A percentile compares a stretch with the other conserved stretches of the same genome.
Conservation (phyloP, 2,888 invertebrate species). For the Machimus rusticus region DNA sequence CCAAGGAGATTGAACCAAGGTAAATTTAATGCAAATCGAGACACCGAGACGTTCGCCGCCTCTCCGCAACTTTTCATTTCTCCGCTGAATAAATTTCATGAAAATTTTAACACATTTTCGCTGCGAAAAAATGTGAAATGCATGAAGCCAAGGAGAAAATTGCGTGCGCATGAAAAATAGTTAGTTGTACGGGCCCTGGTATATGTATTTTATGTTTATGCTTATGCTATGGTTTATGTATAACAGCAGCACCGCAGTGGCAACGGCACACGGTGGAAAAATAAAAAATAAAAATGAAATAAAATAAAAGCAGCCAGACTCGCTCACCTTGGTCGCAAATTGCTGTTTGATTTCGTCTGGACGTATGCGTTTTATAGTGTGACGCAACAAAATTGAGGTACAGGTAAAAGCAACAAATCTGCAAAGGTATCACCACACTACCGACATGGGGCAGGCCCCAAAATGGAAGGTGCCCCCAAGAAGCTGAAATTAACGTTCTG, state of each 20-base stretch:
- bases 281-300: background rate
- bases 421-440: background rate
- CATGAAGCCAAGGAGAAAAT: background rate
- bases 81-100: background rate
- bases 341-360: constrained; percentile 9
- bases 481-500: background rate
- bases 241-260: background rate
- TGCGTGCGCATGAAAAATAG: constrained; percentile 13
- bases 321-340: constrained; percentile 15
- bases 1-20: background rate
- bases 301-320: background rate
- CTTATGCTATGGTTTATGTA: background rate
- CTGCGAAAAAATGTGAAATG: constrained; percentile 1
- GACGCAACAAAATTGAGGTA: background rate
- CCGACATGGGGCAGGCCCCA: background rate
- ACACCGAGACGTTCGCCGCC: background rate
- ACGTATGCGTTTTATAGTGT: background rate
- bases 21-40: background rate
- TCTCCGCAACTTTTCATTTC: background rate
- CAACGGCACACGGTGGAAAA: background rate
- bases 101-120: background rate
- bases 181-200: background rate
- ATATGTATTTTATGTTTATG: background rate
- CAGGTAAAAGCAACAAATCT: background rate
- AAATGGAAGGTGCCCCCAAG: background rate